Evolutionary conservation across 2,113 vertebrate genomes (phyloP), one percentile per base, ranked within the genome.

Genomic region (Cynopterus brachyotis): DNA sequence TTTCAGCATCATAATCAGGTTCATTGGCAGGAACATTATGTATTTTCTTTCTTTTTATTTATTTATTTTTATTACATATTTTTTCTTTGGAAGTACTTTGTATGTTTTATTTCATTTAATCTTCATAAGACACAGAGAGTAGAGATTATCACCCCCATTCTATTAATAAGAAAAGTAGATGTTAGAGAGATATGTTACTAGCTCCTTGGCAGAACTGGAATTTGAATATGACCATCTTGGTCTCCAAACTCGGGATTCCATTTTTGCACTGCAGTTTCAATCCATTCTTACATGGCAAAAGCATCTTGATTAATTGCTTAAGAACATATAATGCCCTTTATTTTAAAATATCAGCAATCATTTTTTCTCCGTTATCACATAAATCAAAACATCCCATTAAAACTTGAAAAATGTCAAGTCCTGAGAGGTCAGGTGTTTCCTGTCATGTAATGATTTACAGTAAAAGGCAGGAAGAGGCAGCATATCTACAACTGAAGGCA

Each of bases 271-370:
- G 6, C 19, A 67, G 28, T 76, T 94, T 86, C 75, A 88, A n/a
- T 84, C 59, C 42, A 81, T 88, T 67, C 80, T 89, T 30, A 32
- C 47, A 60, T 64, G 88, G 32, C 82, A 91, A 89, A 97, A 91
- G 73, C 35, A 66, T 45, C 64, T 64, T 95, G 95, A 97, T 96
- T 91, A 96, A 96, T 96, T 94, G 85, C 81, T 97, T 94, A 73
- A 93, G 93, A 93, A 55, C 80, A 93, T 82, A 95, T 20, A 97
- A 50, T 95, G 89, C 78, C 96, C 96, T 97, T 97, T 96, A 96
- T 96, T 96, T 96, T 96, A 93, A 98, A 98, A 97, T 95, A 96
- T 47, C 96, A 98, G 85, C 93, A 96, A 94, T 95, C 93, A 93
- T 93, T 95, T 95, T 30, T 30, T 91, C 84, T 78, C 82, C 9